Evolutionary conservation across 2,113 vertebrate species (phyloP).

Genomic region (Irena cyanogastra): DNA sequence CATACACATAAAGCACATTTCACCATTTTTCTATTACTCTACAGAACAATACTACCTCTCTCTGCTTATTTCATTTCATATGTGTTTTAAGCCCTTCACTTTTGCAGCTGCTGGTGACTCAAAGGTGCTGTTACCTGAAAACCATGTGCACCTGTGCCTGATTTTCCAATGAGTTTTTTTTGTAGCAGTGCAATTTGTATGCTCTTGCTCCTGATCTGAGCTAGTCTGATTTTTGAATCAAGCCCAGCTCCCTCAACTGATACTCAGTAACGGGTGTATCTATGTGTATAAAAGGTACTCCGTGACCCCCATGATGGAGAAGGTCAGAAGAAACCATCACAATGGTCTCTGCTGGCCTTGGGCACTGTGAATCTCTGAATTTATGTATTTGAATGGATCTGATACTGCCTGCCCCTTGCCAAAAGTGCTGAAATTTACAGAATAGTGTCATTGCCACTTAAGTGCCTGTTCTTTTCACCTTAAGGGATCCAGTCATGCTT

Average conservation of each 20-base stretch:
- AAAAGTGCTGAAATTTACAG: background rate
- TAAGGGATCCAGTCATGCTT: background rate
- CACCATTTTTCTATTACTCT: background rate
- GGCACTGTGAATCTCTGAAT: background rate
- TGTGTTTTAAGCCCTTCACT: background rate
- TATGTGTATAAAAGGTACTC: background rate
- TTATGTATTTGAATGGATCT: background rate
- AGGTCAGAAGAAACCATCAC: background rate
- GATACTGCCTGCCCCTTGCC: background rate
- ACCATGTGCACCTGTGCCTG: fast-evolving
- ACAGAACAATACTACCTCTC: background rate
- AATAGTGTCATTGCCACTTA: background rate
- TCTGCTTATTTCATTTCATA: background rate
- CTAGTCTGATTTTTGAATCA: background rate
- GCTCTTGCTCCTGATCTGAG: background rate
- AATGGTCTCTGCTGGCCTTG: background rate
- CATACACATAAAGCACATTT: background rate
- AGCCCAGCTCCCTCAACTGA: background rate
- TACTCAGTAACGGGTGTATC: background rate
- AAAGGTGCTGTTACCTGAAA: background rate
- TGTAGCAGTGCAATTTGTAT: background rate
- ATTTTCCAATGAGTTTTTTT: background rate
- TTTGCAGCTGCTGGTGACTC: background rate
- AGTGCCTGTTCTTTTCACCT: background rate
- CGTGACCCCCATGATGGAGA: background rate